These are phyloP conservation scores for Ornithoptera alexandrae DNA, from an alignment of 2,888 invertebrate species.

Conservation along the genomic window DNA sequence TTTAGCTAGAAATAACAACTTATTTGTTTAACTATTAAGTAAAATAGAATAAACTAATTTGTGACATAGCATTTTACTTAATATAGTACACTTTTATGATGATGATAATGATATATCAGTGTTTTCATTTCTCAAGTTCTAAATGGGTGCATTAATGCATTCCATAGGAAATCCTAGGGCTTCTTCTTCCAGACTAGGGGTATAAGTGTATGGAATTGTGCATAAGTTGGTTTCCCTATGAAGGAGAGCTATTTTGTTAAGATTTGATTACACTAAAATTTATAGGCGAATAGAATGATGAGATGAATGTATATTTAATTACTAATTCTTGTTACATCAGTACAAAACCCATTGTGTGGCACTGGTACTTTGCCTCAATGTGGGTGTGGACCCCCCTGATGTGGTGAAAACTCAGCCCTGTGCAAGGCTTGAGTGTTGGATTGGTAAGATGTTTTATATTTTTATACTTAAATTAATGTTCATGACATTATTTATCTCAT, in stretches of 20 bases:
- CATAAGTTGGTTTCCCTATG: too few relatives aligned
- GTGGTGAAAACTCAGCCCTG: conserved; percentile 98
- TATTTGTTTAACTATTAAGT: too few relatives aligned
- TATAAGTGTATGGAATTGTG: too few relatives aligned
- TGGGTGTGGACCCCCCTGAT: conserved; percentile 99
- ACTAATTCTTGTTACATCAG: conserved; percentile 70
- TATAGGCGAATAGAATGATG: too few relatives aligned
- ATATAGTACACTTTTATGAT: neutral
- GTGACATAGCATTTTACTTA: too few relatives aligned
- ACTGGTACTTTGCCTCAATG: conserved; percentile 96
- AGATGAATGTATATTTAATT: neutral
- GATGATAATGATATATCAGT: neutral
- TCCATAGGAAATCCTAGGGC: too few relatives aligned
- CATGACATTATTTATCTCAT: neutral
- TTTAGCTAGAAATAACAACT: neutral
- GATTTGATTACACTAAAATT: too few relatives aligned
- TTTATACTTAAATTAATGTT: neutral
- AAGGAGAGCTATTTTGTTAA: too few relatives aligned
- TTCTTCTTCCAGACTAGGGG: too few relatives aligned
- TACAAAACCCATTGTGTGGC: conserved; percentile 99
- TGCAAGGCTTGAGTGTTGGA: conserved; percentile 97
- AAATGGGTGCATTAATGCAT: neutral
- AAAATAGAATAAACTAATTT: too few relatives aligned
- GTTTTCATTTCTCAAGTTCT: neutral
- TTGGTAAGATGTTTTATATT: conserved; percentile 81